Conservation (phyloP, 2,888 invertebrate species). For the Chesias legatella region DNA sequence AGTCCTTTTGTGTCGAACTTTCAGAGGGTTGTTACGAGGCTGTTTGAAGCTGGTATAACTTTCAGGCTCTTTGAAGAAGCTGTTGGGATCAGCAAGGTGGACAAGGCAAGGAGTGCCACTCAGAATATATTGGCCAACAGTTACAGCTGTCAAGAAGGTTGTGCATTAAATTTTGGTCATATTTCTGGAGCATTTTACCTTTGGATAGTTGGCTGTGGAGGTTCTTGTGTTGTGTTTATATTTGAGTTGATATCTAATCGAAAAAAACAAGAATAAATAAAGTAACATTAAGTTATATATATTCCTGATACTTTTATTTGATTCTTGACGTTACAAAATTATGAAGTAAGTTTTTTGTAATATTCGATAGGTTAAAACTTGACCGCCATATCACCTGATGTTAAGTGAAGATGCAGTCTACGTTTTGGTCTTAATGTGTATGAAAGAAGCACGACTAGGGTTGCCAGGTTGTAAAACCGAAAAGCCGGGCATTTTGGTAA, state of each 20-base stretch:
- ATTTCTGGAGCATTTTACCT: slow-evolving; percentile 50
- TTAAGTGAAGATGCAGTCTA: too few relatives aligned
- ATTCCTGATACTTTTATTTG: too few relatives aligned
- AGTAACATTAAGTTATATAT: too few relatives aligned
- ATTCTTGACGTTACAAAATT: too few relatives aligned
- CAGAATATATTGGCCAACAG: slow-evolving; percentile 48
- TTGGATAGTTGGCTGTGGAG: slow-evolving; percentile 48
- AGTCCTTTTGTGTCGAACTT: slow-evolving; percentile 39
- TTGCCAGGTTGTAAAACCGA: too few relatives aligned
- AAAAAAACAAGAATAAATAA: too few relatives aligned
- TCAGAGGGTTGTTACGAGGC: slow-evolving; percentile 35
- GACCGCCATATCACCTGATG: too few relatives aligned
- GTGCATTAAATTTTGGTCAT: slow-evolving; percentile 50
- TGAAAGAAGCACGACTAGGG: too few relatives aligned
- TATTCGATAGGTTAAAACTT: too few relatives aligned
- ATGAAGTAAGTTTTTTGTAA: too few relatives aligned
- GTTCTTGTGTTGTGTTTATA: slow-evolving; percentile 45
- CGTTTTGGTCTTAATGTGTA: too few relatives aligned
- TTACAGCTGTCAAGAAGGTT: slow-evolving; percentile 57
- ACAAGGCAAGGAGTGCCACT: slow-evolving; percentile 42
- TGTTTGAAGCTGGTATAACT: slow-evolving; percentile 62
- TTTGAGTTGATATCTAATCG: slow-evolving; percentile 37
- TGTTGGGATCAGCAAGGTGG: slow-evolving; percentile 48
- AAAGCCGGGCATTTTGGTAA: too few relatives aligned
- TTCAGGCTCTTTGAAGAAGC: slow-evolving; percentile 47